Evolutionary conservation across 2,888 invertebrate species (phyloP).

Genomic region (Sesia apiformis): DNA sequence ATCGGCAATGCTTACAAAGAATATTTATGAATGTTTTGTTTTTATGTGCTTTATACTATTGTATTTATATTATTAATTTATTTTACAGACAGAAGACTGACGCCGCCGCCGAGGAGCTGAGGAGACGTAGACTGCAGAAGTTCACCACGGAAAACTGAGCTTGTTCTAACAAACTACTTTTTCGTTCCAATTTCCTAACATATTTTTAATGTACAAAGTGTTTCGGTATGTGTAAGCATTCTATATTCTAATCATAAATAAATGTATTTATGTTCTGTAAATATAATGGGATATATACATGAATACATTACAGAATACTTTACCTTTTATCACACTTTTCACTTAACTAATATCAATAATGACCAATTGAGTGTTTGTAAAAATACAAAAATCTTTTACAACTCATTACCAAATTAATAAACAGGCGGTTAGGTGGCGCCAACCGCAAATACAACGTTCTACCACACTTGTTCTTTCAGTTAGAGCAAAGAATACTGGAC

Average conservation of each 20-base stretch:
- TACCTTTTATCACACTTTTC: too few species aligned
- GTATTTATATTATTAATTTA: not conserved
- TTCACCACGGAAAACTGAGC: conserved; percentile 72
- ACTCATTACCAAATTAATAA: too few species aligned
- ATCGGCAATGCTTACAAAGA: not conserved
- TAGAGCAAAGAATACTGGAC: too few species aligned
- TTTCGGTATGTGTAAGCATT: conserved; percentile 63
- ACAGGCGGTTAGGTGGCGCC: too few species aligned
- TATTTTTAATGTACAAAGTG: conserved; percentile 69
- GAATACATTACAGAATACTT: conserved; percentile 46
- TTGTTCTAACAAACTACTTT: conserved; percentile 25
- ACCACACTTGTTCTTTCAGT: too few species aligned
- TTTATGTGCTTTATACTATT: not conserved
- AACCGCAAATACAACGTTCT: too few species aligned
- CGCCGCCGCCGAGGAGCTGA: conserved; percentile 78
- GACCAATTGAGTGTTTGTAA: too few species aligned
- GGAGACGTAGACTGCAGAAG: conserved; percentile 85
- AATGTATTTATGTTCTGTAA: conserved; percentile 73
- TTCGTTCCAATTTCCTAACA: conserved; percentile 49
- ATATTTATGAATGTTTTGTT: not conserved
- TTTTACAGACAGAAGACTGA: conserved; percentile 54
- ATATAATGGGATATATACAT: conserved; percentile 69
- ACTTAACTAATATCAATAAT: too few species aligned
- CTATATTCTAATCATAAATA: conserved; percentile 60
- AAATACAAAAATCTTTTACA: too few species aligned